These are phyloP conservation scores for Neopelma chrysocephalum DNA, from an alignment of 2,797 vertebrate genomes.

Conservation along the genomic window DNA sequence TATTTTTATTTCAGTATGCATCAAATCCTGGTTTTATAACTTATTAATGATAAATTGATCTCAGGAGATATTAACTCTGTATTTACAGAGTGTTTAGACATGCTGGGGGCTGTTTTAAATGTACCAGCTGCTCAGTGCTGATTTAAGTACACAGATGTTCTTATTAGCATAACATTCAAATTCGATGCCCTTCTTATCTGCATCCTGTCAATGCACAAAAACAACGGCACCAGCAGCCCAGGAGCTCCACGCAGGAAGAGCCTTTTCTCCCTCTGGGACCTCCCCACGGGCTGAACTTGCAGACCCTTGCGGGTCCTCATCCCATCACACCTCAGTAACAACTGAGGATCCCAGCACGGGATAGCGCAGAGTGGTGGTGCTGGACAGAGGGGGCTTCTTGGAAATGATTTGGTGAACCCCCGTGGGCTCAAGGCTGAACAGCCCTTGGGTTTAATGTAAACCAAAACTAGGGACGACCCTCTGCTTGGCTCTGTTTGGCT, in stretches of 20 bases:
- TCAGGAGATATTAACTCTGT: constrained; percentile 64
- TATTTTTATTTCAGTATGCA: not conserved
- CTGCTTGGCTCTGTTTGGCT: not conserved
- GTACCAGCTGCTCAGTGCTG: constrained; percentile 51
- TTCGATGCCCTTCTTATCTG: constrained; percentile 10
- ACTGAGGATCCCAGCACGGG: rapidly evolving
- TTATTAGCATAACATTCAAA: constrained; percentile 50
- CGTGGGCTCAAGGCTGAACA: rapidly evolving
- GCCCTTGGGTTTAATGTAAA: rapidly evolving
- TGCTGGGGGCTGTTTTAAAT: constrained; percentile 55
- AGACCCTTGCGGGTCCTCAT: rapidly evolving
- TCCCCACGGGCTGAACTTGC: rapidly evolving
- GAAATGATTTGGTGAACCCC: rapidly evolving
- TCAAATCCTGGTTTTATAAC: constrained; percentile 23
- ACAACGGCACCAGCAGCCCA: not conserved
- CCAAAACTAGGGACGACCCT: rapidly evolving
- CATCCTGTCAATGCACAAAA: not conserved
- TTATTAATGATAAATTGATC: constrained; percentile 66
- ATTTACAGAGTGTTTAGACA: constrained; percentile 60
- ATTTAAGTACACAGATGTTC: constrained; percentile 61
- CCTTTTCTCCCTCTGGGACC: too few relatives aligned
- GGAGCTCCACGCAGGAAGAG: not conserved
- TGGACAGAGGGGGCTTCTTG: not conserved
- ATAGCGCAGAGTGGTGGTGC: rapidly evolving
- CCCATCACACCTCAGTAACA: rapidly evolving